These are phyloP conservation scores for Struthidea cinerea DNA, from an alignment of 2,113 vertebrate genomes.

Conservation along the genomic window DNA sequence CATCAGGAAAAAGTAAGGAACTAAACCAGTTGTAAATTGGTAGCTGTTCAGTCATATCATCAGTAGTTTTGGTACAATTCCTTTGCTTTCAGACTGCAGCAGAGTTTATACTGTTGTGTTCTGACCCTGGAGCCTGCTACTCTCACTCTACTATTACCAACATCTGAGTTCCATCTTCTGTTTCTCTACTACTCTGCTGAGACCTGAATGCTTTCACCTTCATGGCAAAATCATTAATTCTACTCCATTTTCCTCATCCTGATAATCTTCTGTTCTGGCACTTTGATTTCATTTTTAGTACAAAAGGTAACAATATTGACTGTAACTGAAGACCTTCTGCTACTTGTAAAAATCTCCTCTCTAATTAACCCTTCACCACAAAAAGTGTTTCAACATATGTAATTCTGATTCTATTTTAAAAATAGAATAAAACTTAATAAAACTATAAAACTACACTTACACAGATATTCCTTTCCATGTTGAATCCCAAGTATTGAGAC, in stretches of 20 bases:
- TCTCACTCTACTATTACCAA: not conserved
- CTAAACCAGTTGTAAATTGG: not conserved
- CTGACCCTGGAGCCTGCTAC: not conserved
- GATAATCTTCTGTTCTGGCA: not conserved
- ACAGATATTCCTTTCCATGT: not conserved
- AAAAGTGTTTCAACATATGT: not conserved
- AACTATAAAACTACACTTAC: not conserved
- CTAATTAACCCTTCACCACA: not conserved
- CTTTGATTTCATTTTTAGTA: not conserved
- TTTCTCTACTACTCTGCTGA: not conserved
- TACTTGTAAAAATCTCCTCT: not conserved
- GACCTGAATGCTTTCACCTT: not conserved
- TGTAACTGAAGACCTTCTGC: not conserved
- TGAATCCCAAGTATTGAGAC: not conserved
- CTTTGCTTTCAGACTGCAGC: not conserved
- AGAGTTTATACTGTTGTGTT: not conserved
- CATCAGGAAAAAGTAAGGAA: not conserved
- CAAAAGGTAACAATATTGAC: not conserved
- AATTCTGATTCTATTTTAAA: not conserved
- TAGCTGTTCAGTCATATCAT: not conserved
- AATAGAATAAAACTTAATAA: no score
- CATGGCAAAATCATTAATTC: constrained; percentile 27
- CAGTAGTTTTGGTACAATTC: not conserved
- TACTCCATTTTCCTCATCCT: not conserved
- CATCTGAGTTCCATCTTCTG: not conserved